Base-by-base conservation (phyloP, 2,888 invertebrate species). In the Drosophila subquinaria region DNA sequence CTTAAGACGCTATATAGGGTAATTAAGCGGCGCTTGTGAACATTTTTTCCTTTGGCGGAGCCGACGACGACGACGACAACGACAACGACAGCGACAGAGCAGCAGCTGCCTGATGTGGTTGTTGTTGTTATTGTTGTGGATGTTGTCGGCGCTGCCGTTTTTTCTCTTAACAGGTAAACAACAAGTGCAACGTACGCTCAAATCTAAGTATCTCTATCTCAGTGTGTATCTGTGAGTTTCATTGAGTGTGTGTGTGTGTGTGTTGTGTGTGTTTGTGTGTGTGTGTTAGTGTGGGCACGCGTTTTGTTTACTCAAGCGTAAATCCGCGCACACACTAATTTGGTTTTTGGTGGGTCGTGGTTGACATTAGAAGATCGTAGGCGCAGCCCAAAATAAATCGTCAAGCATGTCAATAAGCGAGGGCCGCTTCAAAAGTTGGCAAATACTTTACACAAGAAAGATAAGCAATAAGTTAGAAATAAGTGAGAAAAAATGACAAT, bases 1-100 rank as follows among this genome's bases (percentile, higher is more conserved):
- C 90, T 87, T 90, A 90, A 87, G 90, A 86, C 90, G 76, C 86
- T 87, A 90, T 87, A 87, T 87, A 87, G 86, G 90, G 90, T 87
- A 87, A 87, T 87, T 90, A 87, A 87, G 86, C 86, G 86, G 86
- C 86, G 86, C 86, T 87, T 87, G 84, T 87, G 86, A 87, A 87
- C 90, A 86, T 89, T 88, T 85, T 85, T 77, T 81, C 74, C 79
- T 85, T 85, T 84, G 89, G 56, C 72, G 62, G 69, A 71, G 90
- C 85, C 88, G 90, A 76, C 89, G 61, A 70, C 59, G 48, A 20
- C 66, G 40, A 53, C 57, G 51, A 38, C 66, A 43, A 38, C 64
- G 30, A 20, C 47, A 15, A 36, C 61, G 38, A 61, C 57, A 63
- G 8, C 59, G 43, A 30, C 64, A 38, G 48, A 59, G 68, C 67